Base-by-base conservation (phyloP, 2,888 invertebrate genomes). In the Miltochrista miniata region DNA sequence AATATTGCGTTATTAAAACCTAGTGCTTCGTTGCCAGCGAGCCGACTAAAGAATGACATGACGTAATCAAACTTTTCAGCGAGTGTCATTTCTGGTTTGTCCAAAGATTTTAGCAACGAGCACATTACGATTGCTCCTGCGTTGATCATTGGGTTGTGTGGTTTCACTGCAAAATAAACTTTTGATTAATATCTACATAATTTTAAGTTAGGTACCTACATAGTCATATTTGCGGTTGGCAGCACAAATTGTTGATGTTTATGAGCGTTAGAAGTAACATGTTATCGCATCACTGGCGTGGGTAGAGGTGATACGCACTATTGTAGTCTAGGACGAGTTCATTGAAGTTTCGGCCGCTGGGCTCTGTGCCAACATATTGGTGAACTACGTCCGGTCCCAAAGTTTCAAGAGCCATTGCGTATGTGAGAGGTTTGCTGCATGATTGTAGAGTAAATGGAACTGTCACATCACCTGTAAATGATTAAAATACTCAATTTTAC, bases 91-190 rank as follows among this genome's bases (percentile, higher is more conserved):
- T 97, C 97, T 0, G 97, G 96, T 69, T 95, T 95, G 40, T 97
- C 95, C 72, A 97, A 87, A 2, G 95, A 94, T 81, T 97, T 96
- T 52, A 98, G 86, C 51, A 99, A 91, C 0, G 98, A 96, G 73
- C 98, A 98, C 2, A 97, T 94, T 53, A 99, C 93, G 70, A 99
- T 98, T 34, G 99, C 98, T n/a, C 99, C 99, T n/a, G 99, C 97
- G 85, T 99, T 99, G 63, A 99, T 98, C 98, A 99, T 98, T 0
- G 99, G 99, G 90, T 99, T 99, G 87, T 99, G 99, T 0, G 99
- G 99, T 83, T 98, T 98, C 90, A 98, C 98, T 98, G 90, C 45
- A 45, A 45, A 37, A 37, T n/a, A 29, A 29, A 11, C 7, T 11
- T 15, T 15, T 12, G 2, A 34, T 45, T 41, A 42, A n/a, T 37